Evolutionary conservation across 92 coral and sea anemone genomes (phyloP).

Genomic region (Porites lobata): DNA sequence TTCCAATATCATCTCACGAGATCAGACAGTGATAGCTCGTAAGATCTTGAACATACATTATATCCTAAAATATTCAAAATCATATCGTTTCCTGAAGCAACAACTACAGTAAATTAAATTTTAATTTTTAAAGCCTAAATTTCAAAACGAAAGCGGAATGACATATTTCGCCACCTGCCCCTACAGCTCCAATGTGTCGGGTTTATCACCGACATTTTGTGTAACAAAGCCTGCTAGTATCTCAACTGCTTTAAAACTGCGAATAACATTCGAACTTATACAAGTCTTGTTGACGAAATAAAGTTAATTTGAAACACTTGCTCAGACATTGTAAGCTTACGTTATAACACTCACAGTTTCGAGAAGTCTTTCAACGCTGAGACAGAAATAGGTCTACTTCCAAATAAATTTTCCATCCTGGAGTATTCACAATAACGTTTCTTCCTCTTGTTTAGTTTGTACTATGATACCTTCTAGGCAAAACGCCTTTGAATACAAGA

Average conservation of each 20-base stretch:
- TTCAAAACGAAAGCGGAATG: neutral
- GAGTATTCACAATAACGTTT: neutral
- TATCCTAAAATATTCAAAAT: no score
- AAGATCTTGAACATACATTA: neutral
- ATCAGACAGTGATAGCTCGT: neutral
- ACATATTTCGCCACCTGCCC: neutral
- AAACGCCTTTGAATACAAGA: neutral
- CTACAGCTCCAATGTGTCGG: neutral
- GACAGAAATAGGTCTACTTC: constrained; percentile 89
- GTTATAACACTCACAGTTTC: constrained; percentile 79
- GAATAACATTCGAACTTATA: no score
- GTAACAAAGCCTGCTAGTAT: neutral
- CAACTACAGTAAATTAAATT: neutral
- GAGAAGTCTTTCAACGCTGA: constrained; percentile 94
- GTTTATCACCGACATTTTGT: neutral
- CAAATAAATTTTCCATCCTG: constrained; percentile 83
- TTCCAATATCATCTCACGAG: no score
- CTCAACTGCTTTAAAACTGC: no score
- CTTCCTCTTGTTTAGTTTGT: neutral
- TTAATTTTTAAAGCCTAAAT: neutral
- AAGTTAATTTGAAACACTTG: neutral
- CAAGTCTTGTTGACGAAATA: neutral
- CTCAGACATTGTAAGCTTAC: no score
- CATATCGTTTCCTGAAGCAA: neutral
- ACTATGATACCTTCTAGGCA: neutral